Evolutionary conservation across 2,113 vertebrate species (phyloP), one percentile per base, ranked within the genome.

Genomic region (Sarotherodon lohbergeri): DNA sequence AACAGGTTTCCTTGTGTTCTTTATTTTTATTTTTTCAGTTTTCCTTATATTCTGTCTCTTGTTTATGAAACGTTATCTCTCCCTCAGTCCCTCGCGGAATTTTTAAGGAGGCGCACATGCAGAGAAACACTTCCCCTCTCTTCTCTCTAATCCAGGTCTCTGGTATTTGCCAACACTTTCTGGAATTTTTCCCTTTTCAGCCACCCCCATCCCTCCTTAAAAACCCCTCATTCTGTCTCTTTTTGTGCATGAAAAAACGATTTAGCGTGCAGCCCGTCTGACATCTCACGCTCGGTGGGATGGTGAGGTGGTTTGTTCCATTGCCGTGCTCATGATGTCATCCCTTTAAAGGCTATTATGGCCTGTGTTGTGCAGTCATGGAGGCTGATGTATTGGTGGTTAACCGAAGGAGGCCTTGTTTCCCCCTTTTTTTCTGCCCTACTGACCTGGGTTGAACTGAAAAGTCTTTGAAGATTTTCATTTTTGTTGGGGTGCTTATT

Each of bases 251-350:
- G 9, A 73, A 50, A 36, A 83, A 14, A 14, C 12, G 5, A 66
- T 46, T 80, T 48, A 9, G 63, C 61, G 12, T 90, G 84, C 71
- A 88, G 86, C 48, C 29, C 5, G n/a, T 87, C 80, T 89, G 83
- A 80, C 63, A 36, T 85, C 55, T 80, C 82, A 27, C 71, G 34
- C 55, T 66, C 12, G 9, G 63, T 76, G 87, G 84, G 79, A 43
- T 46, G 82, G 80, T 94, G 92, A 95, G 89, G 90, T 80, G 91
- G 88, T 95, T 94, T 95, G 91, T 95, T 95, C 95, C 93, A 94
- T 85, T 93, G 88, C 91, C 84, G 54, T 1, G 7, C 73, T 88
- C 88, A 94, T 95, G 93, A 95, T 90, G 92, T 95, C 95, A 95
- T 90, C 86, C 90, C 22, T 78, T 90, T 90, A 80, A 88, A 82